Base-by-base conservation (phyloP, 2,797 vertebrate genomes). In the Fringilla coelebs region DNA sequence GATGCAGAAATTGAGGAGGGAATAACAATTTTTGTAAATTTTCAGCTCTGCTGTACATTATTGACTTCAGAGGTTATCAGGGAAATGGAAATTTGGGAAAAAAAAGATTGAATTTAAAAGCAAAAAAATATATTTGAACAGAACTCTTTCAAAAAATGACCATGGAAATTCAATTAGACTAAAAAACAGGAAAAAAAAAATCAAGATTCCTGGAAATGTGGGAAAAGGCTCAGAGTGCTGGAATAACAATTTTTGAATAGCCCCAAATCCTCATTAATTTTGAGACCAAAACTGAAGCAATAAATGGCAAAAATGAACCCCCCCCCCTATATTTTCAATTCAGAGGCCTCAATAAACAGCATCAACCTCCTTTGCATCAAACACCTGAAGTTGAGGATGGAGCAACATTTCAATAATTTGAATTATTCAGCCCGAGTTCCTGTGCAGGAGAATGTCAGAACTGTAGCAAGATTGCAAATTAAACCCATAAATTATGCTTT, bases 401-500 rank as follows among this genome's bases (percentile, higher is more conserved):
- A 89, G 86, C 93, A 93, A 92, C 55, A 93, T 48, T 80, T 94
- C 95, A 96, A 88, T 91, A 62, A 91, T 18, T 4, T 87, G 85
- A 96, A 77, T 94, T 88, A 97, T 90, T 96, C 85, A 93, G 89
- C 88, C 28, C 2, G 10, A 92, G 62, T 14, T 80, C 48, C 95
- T 78, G 87, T 60, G 60, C 71, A 94, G 79, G 70, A 85, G 90
- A 89, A 95, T 92, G 92, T 60, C 57, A 96, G 96, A 95, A 97
- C 76, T 70, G 87, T 15, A 92, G 89, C 24, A 85, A 68, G 90
- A 79, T 43, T 96, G 91, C 88, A 97, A 97, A 97, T 97, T 90
- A 97, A 97, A 96, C 88, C 86, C 94, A 89, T 62, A 97, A 95
- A 96, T 92, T 96, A 84, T 93, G 65, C 73, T 96, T 96, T 91